Percentiles rank a stretch among this genome's conserved stretches.
Evolutionary conservation across 1,140 invertebrate species (phyloP).

Genomic region (Argopecten irradians): DNA sequence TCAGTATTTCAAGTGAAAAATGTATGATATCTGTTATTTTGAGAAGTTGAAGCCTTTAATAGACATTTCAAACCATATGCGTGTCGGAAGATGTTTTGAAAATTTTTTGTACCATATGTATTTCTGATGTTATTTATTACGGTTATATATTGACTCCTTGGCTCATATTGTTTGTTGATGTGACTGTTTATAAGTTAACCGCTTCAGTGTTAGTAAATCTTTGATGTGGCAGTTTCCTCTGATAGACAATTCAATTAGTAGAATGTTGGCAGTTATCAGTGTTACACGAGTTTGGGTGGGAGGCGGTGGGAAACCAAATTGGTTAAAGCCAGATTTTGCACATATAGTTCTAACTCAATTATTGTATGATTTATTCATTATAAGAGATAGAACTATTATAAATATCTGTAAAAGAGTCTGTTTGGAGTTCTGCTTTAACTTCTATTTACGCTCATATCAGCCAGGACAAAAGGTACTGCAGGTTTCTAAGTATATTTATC

Average conservation of each 20-base stretch:
- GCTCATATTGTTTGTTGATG: not conserved
- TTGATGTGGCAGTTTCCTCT: not conserved
- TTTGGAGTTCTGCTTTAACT: not conserved
- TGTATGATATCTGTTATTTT: not conserved
- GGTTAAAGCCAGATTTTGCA: not conserved
- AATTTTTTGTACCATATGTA: not conserved
- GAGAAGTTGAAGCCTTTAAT: not conserved
- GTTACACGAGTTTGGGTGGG: not conserved
- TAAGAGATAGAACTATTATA: not conserved
- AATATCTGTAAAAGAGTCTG: not conserved
- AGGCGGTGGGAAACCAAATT: not conserved
- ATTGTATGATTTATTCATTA: not conserved
- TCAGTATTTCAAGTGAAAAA: not conserved
- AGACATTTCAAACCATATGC: not conserved
- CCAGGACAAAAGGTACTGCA: too few relatives aligned
- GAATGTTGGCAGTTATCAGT: not conserved
- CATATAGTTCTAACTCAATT: not conserved
- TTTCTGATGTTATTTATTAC: not conserved
- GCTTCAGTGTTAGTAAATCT: not conserved
- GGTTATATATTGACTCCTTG: not conserved
- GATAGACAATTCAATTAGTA: not conserved
- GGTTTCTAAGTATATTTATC: too few relatives aligned
- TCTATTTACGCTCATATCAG: too few relatives aligned
- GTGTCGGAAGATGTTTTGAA: too few relatives aligned
- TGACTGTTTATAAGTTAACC: not conserved